phyloP scores from a whole-genome alignment of 1,140 invertebrate species.

The Trypoxylus dichotomus region DNA sequence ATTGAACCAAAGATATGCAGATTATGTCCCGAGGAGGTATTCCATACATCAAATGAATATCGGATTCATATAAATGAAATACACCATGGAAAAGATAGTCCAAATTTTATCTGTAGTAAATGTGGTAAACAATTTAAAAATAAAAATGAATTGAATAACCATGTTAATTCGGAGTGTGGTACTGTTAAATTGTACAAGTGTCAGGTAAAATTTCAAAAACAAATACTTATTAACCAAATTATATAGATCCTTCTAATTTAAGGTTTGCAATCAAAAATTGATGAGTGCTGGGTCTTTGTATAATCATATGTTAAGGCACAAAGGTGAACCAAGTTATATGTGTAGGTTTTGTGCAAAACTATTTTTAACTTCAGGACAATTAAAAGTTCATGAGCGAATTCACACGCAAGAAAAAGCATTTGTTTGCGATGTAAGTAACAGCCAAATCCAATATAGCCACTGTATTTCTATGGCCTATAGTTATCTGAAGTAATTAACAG shows the following conservation, averaged over 20 bases:
- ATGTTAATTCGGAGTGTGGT: conserved; percentile 52
- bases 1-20: conserved; percentile 38
- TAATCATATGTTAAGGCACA: conserved; percentile 55
- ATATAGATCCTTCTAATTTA: neutral
- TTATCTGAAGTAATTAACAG: no score
- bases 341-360: conserved; percentile 56
- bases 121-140: conserved; percentile 52
- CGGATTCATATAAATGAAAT: conserved; percentile 41
- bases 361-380: conserved; percentile 47
- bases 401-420: conserved; percentile 58
- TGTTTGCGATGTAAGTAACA: conserved; percentile 52
- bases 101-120: conserved; percentile 47
- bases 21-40: conserved; percentile 32
- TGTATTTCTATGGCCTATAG: no score
- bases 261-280: conserved; percentile 52
- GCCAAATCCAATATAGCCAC: neutral
- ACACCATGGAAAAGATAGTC: conserved; percentile 42
- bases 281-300: conserved; percentile 50
- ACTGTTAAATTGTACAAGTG: conserved; percentile 46
- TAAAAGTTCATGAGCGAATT: conserved; percentile 52
- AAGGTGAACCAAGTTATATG: conserved; percentile 53
- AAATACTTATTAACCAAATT: neutral
- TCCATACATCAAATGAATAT: conserved; percentile 40
- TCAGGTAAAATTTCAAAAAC: conserved; percentile 33
- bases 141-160: conserved; percentile 46